Conservation (phyloP, 2,888 invertebrate genomes). For the Lasiommata megera region DNA sequence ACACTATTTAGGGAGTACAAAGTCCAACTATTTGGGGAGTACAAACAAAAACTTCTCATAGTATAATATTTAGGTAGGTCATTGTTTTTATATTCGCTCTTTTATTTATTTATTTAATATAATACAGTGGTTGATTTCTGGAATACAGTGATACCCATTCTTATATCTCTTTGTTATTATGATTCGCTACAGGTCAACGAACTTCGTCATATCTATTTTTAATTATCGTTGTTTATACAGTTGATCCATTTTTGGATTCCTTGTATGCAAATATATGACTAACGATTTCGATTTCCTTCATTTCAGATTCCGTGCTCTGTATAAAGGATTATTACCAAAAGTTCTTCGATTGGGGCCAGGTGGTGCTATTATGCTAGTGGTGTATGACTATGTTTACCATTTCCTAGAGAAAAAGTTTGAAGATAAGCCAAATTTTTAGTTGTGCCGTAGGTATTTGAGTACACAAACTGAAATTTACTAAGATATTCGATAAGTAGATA, state of each 20-base stretch:
- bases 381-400: slow-evolving; percentile 92
- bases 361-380: slow-evolving; percentile 96
- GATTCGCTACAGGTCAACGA: slow-evolving; percentile 14
- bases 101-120: too few species aligned
- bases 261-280: neutral
- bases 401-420: slow-evolving; percentile 82
- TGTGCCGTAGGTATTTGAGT: too few species aligned
- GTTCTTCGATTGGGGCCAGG: slow-evolving; percentile 95
- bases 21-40: too few species aligned
- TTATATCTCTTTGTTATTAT: neutral
- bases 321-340: slow-evolving; percentile 96
- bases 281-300: neutral
- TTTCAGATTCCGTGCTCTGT: slow-evolving; percentile 90
- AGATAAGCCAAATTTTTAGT: slow-evolving; percentile 26
- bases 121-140: too few species aligned
- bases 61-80: too few species aligned
- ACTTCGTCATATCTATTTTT: slow-evolving; percentile 22
- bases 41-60: too few species aligned
- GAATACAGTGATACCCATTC: too few species aligned
- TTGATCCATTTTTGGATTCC: slow-evolving; percentile 13
- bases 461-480: too few species aligned
- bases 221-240: neutral
- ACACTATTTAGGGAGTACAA: too few species aligned
- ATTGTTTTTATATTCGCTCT: too few species aligned
- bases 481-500: too few species aligned